Conservation (phyloP, 2,888 invertebrate genomes). For the Aelia acuminata region DNA sequence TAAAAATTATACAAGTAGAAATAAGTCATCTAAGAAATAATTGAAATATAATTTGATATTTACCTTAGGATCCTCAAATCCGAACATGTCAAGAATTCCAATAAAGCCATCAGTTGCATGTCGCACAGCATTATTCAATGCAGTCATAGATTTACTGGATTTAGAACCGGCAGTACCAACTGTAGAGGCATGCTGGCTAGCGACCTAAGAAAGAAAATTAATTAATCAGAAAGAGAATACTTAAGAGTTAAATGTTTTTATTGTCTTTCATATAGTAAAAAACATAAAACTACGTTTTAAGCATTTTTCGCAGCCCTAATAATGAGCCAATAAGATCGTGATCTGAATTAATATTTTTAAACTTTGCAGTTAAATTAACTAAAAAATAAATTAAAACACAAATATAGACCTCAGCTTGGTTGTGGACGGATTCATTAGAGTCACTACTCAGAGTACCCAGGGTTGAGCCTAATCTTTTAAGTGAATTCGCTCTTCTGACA, state of each 20-base stretch:
- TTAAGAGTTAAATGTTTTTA: background rate
- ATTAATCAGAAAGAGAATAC: background rate
- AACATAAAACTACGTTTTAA: background rate
- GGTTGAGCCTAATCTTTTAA: conserved; percentile 79
- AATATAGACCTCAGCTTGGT: conserved; percentile 77
- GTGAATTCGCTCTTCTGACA: conserved; percentile 91
- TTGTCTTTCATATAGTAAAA: background rate
- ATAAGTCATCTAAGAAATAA: background rate
- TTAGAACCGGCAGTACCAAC: conserved; percentile 83
- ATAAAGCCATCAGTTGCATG: conserved; percentile 96
- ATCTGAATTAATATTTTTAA: background rate
- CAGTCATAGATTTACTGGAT: conserved; percentile 86
- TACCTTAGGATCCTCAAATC: conserved; percentile 90
- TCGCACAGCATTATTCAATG: conserved; percentile 90
- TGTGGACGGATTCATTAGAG: conserved; percentile 92
- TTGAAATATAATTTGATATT: background rate
- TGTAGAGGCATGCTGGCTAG: conserved; percentile 88
- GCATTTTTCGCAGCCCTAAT: background rate
- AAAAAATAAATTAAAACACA: background rate
- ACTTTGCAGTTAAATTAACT: background rate
- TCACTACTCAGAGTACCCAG: conserved; percentile 88
- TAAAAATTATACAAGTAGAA: too few species aligned
- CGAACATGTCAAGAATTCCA: conserved; percentile 96
- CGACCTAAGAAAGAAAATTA: conserved; percentile 70
- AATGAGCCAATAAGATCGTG: background rate